Percentiles rank a stretch among this genome's conserved stretches.
Evolutionary conservation across 2,888 invertebrate species (phyloP).

Genomic region (Trilocha varians): DNA sequence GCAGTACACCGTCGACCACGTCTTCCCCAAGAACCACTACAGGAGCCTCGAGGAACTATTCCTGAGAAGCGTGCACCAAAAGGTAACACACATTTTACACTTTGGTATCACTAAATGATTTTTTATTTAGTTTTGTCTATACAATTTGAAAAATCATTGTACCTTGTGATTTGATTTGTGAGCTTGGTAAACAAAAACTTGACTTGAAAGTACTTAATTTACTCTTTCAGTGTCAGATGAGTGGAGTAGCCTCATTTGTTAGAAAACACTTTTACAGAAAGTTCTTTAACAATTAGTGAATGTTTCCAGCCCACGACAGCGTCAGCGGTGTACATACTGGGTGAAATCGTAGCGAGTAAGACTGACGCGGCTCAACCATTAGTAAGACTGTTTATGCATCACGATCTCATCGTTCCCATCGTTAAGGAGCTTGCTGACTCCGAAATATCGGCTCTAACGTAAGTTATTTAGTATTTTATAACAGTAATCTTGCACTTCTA

Average conservation of each 20-base stretch:
- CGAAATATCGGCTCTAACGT: conserved; percentile 93
- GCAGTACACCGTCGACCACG: conserved; percentile 91
- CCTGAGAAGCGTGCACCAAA: conserved; percentile 78
- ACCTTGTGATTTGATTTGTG: too few relatives aligned
- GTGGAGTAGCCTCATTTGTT: too few relatives aligned
- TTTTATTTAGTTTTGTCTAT: too few relatives aligned
- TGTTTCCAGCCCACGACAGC: conserved; percentile 82
- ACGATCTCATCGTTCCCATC: conserved; percentile 87
- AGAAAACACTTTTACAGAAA: too few relatives aligned
- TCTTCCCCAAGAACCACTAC: conserved; percentile 88
- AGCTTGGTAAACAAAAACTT: too few relatives aligned
- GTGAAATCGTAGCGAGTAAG: conserved; percentile 89
- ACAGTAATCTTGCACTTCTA: background rate
- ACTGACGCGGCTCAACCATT: conserved; percentile 92
- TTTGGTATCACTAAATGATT: too few relatives aligned
- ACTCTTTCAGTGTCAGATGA: too few relatives aligned
- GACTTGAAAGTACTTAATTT: too few relatives aligned
- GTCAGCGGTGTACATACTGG: conserved; percentile 87
- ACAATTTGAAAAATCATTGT: too few relatives aligned
- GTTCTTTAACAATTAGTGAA: too few relatives aligned
- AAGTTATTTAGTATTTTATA: conserved; percentile 46
- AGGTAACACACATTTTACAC: conserved; percentile 52
- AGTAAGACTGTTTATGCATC: conserved; percentile 88
- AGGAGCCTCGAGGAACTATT: conserved; percentile 83
- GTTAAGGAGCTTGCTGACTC: conserved; percentile 87